Conservation (phyloP, 2,113 vertebrate species). For the Accipiter virgatus region DNA sequence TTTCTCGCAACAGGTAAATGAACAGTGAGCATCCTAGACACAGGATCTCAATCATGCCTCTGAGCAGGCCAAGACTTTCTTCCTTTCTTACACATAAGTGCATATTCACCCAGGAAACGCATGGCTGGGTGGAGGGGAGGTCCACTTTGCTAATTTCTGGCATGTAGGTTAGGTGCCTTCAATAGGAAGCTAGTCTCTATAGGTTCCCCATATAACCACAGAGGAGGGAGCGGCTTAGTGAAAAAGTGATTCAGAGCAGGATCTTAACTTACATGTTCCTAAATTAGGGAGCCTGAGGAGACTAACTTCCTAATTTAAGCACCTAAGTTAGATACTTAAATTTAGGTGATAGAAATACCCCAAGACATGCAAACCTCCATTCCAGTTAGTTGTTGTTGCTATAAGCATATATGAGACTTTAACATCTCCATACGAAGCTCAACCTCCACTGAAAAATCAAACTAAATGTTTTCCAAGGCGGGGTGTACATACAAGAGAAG, state of each 20-base stretch:
- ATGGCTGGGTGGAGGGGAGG: neutral
- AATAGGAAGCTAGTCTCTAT: neutral
- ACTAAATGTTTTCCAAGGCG: neutral
- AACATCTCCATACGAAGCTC: neutral
- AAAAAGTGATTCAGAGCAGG: neutral
- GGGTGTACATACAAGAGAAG: neutral
- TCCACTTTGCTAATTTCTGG: neutral
- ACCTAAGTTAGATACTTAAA: neutral
- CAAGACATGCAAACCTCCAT: neutral
- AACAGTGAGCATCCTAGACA: neutral
- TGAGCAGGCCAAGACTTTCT: neutral
- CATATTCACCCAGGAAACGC: neutral
- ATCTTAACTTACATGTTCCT: neutral
- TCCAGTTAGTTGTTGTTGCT: neutral
- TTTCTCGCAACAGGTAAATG: conserved; percentile 90
- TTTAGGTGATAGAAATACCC: neutral
- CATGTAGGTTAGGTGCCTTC: neutral
- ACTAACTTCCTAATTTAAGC: neutral
- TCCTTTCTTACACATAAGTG: neutral
- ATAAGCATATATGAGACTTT: neutral
- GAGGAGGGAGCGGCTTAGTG: neutral
- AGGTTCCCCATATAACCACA: neutral
- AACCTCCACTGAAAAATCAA: neutral
- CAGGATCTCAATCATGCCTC: neutral
- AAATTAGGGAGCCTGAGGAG: neutral